Evolutionary conservation across 2,797 vertebrate genomes (phyloP).

Genomic region (Emydoidea blandingii): DNA sequence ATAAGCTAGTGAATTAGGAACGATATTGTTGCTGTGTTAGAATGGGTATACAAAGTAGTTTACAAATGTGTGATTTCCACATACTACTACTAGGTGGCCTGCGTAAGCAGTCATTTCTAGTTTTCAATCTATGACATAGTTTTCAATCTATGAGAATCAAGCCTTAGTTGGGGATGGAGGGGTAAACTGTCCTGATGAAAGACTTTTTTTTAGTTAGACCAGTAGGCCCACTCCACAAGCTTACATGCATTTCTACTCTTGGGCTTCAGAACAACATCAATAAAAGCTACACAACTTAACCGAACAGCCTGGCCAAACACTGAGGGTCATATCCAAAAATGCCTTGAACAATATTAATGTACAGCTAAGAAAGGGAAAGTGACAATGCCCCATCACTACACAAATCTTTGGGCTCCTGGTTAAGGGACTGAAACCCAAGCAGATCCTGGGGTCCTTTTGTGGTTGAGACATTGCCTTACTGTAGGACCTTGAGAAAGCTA

Average conservation of each 20-base stretch:
- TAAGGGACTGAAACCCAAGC: background rate
- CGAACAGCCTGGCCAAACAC: background rate
- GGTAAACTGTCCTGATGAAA: background rate
- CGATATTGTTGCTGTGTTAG: background rate
- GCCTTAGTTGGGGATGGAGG: background rate
- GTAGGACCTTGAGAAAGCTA: background rate
- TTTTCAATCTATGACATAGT: background rate
- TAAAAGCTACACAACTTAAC: background rate
- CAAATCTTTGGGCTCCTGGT: background rate
- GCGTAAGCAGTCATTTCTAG: background rate
- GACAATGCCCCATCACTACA: background rate
- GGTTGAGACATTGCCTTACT: background rate
- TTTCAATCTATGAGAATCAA: background rate
- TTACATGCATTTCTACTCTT: background rate
- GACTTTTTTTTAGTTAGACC: background rate
- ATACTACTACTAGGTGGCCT: background rate
- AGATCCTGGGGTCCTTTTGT: background rate
- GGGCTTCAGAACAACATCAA: background rate
- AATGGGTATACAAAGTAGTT: background rate
- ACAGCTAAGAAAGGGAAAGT: background rate
- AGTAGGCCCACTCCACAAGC: background rate
- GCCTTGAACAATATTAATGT: background rate
- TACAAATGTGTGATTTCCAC: background rate
- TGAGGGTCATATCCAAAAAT: background rate
- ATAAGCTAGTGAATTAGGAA: background rate